phyloP scores from a whole-genome alignment of 2,888 invertebrate genomes.

The Sthenelais limicola region DNA sequence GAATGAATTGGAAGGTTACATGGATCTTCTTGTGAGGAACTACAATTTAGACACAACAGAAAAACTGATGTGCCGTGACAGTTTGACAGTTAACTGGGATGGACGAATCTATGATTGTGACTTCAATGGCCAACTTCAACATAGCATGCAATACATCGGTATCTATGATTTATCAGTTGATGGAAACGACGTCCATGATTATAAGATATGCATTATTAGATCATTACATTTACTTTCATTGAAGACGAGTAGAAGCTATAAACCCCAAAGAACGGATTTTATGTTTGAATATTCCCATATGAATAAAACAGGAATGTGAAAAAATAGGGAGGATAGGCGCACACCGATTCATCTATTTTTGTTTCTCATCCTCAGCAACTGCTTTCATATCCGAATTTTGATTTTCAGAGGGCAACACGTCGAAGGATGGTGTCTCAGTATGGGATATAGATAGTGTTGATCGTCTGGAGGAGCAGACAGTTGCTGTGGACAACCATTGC shows the following conservation, averaged over 20 bases:
- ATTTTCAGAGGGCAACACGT: not conserved
- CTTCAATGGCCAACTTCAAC: conserved; percentile 57
- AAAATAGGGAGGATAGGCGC: no score
- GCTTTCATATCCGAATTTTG: no score
- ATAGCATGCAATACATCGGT: conserved; percentile 46
- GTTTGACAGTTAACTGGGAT: conserved; percentile 57
- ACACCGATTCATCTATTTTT: no score
- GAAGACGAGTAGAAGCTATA: no score
- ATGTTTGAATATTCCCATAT: no score
- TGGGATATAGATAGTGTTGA: conserved; percentile 56
- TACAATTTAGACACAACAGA: conserved; percentile 57
- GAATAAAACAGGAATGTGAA: no score
- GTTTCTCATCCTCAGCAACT: no score
- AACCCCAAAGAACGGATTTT: no score
- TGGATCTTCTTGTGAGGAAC: conserved; percentile 57
- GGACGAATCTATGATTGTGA: conserved; percentile 60
- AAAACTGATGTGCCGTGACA: conserved; percentile 57
- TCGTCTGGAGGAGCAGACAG: conserved; percentile 51
- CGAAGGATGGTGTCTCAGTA: conserved; percentile 46
- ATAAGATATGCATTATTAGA: no score
- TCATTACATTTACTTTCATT: no score
- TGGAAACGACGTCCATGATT: no score
- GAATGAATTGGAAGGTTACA: conserved; percentile 57
- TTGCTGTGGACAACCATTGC: conserved; percentile 58
- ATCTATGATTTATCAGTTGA: no score